Evolutionary conservation across 1,140 invertebrate species (phyloP), one percentile per base, ranked within the genome.

Genomic region (Drosophila micromelanica): DNA sequence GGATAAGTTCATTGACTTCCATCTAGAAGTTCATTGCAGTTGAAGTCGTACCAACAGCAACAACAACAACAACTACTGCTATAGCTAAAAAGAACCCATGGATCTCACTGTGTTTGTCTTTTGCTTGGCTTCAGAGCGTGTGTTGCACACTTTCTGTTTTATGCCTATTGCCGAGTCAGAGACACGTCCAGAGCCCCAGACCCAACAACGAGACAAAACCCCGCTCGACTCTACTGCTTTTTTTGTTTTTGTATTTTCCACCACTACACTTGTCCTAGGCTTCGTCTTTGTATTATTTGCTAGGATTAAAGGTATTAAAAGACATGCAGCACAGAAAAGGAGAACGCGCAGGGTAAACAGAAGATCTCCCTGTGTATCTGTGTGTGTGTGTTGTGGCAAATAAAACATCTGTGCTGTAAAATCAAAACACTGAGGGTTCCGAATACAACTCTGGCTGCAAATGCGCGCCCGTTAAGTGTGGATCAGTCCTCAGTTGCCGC

Each of bases 131-230:
- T 55, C 75, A 32, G 15, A 81, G 82, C 82, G 81, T 86, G 82
- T 86, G 82, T 86, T 87, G 84, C 84, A 89, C 84, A 89, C 84
- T 89, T 89, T 89, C 84, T 89, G 84, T 89, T 89, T 89, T 89
- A 89, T 89, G 76, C 80, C 73, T 42, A 56, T 49, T 40, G 59
- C 43, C 38, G 59, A 56, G 51, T 38, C 46, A 38, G 76, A 68
- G 64, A 75, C 64, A 69, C 61, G 69, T 78, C 42, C 61, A 35
- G 11, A 35, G 11, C 15, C 48, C 48, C 49, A 23, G 38, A 6
- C 46, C 64, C 78, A 63, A 69, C 70, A 71, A 43, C 32, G 55
- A 69, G 60, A 54, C 32, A 38, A 67, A 71, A 49, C 42, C 27
- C 27, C 27, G 27, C 35, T 51, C 30, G 40, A 17, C 59, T 63